phyloP scores from a whole-genome alignment of 2,113 vertebrate species.

The Psephotus haematonotus region DNA sequence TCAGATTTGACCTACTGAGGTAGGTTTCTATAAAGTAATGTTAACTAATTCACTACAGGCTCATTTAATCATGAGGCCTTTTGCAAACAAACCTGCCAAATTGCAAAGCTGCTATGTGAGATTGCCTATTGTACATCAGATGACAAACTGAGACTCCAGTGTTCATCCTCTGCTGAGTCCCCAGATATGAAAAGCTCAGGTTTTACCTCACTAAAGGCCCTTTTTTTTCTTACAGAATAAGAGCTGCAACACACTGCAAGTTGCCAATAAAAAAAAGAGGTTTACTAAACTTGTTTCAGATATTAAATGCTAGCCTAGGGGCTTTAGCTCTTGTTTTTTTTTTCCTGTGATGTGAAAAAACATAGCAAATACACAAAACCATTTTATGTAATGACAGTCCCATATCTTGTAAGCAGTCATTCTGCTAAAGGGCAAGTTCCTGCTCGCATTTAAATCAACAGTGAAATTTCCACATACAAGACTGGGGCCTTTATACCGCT shows the following conservation, averaged over 20 bases:
- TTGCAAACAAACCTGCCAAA: slow-evolving; percentile 10
- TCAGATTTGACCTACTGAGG: neutral
- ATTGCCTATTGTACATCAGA: slow-evolving; percentile 16
- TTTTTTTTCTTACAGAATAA: neutral
- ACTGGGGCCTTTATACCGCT: neutral
- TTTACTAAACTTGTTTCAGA: slow-evolving; percentile 24
- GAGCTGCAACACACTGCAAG: neutral
- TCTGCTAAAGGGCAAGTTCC: slow-evolving; percentile 6
- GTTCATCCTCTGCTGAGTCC: slow-evolving; percentile 22
- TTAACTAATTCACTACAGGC: neutral
- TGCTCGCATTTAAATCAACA: neutral
- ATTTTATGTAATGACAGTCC: neutral
- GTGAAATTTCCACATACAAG: neutral
- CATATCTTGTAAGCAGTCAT: neutral
- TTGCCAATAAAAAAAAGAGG: slow-evolving; percentile 9
- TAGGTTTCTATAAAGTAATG: neutral
- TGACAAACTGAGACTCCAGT: neutral
- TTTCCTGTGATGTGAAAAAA: neutral
- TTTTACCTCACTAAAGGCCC: slow-evolving; percentile 17
- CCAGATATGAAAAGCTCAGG: neutral
- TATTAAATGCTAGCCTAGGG: slow-evolving; percentile 8
- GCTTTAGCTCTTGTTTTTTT: neutral
- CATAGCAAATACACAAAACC: neutral
- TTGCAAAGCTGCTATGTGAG: slow-evolving; percentile 33
- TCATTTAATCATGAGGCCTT: neutral